Base-by-base conservation (phyloP, 2,113 vertebrate species). In the Gambusia affinis region DNA sequence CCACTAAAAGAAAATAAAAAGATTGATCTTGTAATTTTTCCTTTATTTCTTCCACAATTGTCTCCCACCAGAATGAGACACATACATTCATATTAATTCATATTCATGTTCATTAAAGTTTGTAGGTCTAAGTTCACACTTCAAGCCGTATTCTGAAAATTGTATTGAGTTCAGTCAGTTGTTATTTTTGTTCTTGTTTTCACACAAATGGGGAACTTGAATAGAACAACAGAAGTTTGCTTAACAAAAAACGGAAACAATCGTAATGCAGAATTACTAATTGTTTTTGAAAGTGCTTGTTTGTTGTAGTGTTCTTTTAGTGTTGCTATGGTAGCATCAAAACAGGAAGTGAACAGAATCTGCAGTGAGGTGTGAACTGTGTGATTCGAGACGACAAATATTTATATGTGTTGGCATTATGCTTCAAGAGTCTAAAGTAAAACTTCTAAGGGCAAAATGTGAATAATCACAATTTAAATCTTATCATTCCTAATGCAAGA, bases 311-410 rank as follows among this genome's bases (percentile, higher is more conserved):
- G 62, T 70, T 76, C 70, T 54, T 51, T 35, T n/a, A 29, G 30
- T 60, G 28, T 83, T 35, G 22, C 79, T 30, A 85, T 87, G 64
- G 76, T 69, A 91, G 85, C 80, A 27, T 29, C 12, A 31, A 86
- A 90, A 91, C 81, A 88, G 91, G 90, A 93, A 92, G 76, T 76
- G 4, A 57, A n/a, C 73, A 33, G 4, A 35, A 14, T 28, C 10
- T n/a, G 1, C 12, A 1, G 1, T 0, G n/a, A 73, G 31, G 51
- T 78, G 75, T 76, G 68, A 86, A 71, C 42, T 30, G 3, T 33
- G 11, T 54, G 0, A 17, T 33, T 4, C 30, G 19, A 22, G 27
- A 70, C 3, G 22, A 5, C 1, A 4, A 35, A 33, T 6, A 70
- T 70, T 51, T 12, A 24, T 4, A 33, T 30, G 29, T 2, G 1